Evolutionary conservation across 2,888 invertebrate species (phyloP).

Genomic region (Terebella lapidaria): DNA sequence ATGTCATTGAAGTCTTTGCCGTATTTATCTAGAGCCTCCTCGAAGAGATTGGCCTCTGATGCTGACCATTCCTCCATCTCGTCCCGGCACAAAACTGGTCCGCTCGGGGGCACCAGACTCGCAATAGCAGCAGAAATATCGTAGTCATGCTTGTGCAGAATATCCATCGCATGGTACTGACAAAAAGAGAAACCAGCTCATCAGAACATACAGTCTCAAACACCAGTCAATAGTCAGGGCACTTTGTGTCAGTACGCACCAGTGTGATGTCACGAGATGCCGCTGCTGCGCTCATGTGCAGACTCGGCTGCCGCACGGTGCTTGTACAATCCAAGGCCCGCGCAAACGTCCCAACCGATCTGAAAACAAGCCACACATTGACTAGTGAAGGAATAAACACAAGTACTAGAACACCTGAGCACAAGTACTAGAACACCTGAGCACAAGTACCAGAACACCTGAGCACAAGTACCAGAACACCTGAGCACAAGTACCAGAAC

Average conservation of each 20-base stretch:
- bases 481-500: too few relatives aligned
- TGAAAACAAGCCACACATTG: slow-evolving; percentile 22
- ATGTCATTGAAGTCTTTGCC: slow-evolving; percentile 99
- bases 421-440: too few relatives aligned
- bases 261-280: slow-evolving; percentile 95
- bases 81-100: slow-evolving; percentile 87
- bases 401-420: too few relatives aligned
- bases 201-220: not conserved
- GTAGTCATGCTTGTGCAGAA: slow-evolving; percentile 85
- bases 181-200: slow-evolving; percentile 20
- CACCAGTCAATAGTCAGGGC: too few relatives aligned
- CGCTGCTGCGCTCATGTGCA: slow-evolving; percentile 99
- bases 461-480: too few relatives aligned
- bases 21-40: slow-evolving; percentile 82
- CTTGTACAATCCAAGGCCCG: slow-evolving; percentile 97
- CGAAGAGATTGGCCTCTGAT: slow-evolving; percentile 96
- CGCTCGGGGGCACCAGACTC: slow-evolving; percentile 88
- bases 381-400: too few relatives aligned
- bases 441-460: too few relatives aligned
- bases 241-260: slow-evolving; percentile 32
- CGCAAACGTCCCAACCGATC: slow-evolving; percentile 95
- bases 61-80: slow-evolving; percentile 99
- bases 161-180: slow-evolving; percentile 97
- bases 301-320: slow-evolving; percentile 94
- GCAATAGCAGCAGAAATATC: slow-evolving; percentile 86